These are phyloP conservation scores for Podarcis lilfordi DNA, from an alignment of 2,797 vertebrate species.

Conservation along the genomic window DNA sequence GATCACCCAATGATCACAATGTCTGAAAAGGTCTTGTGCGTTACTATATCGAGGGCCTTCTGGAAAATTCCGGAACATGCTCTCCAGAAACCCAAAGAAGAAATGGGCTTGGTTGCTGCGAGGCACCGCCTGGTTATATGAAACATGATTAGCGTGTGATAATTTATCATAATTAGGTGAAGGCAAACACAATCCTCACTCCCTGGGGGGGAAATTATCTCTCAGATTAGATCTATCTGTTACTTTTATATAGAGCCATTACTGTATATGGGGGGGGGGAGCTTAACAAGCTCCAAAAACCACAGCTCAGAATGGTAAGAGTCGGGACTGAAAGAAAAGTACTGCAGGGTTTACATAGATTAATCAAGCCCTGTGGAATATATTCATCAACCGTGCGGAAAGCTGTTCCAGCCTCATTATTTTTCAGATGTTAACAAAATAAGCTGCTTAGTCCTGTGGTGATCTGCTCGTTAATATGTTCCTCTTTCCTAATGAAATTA, in stretches of 20 bases:
- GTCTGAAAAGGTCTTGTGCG: background rate
- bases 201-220: background rate
- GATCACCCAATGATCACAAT: too few species aligned
- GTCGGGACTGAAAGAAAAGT: background rate
- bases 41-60: background rate
- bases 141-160: background rate
- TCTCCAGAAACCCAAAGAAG: background rate
- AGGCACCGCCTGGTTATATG: background rate
- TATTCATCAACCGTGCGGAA: background rate
- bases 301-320: background rate
- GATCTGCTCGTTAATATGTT: background rate
- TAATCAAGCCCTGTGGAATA: background rate
- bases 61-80: background rate
- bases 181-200: background rate
- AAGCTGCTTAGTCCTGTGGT: background rate
- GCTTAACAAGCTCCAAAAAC: background rate
- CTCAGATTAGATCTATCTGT: background rate
- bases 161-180: conserved; percentile 4
- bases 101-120: background rate
- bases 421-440: conserved; percentile 11
- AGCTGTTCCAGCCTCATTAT: background rate
- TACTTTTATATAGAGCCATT: background rate
- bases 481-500: background rate
- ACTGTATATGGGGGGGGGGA: too few species aligned
- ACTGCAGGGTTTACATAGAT: background rate